Evolutionary conservation across 2,888 invertebrate genomes (phyloP).

Genomic region (Ectemnius lituratus): DNA sequence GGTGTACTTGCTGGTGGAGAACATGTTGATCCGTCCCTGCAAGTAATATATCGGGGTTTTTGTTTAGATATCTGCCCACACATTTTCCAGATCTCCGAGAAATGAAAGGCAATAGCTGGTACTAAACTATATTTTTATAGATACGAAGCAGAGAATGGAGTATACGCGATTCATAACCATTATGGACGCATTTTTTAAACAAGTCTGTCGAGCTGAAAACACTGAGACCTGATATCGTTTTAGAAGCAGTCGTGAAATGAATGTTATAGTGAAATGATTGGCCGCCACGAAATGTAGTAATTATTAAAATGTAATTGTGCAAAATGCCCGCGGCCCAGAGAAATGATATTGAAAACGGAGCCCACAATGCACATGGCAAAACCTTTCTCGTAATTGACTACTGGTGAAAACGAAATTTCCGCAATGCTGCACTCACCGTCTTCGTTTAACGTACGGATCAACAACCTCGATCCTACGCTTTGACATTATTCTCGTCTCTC

Average conservation of each 20-base stretch:
- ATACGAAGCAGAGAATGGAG: no score
- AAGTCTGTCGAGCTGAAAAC: conserved; percentile 35
- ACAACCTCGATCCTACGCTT: conserved; percentile 92
- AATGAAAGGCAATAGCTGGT: no score
- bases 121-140: no score
- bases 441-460: conserved; percentile 89
- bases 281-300: no score
- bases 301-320: no score
- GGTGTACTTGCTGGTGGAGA: conserved; percentile 76
- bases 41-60: neutral
- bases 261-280: no score
- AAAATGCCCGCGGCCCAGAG: no score
- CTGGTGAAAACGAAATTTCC: no score
- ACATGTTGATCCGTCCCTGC: conserved; percentile 63
- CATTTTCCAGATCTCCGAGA: no score
- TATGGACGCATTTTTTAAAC: conserved; percentile 45
- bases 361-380: conserved; percentile 62
- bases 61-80: no score
- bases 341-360: conserved; percentile 35
- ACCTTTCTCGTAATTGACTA: conserved; percentile 5
- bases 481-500: conserved; percentile 81
- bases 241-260: no score
- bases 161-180: conserved; percentile 54
- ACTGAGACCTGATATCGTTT: neutral
- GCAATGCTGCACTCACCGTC: conserved; percentile 81